Percentiles rank a stretch among this genome's conserved stretches.
Conservation (phyloP, 1,140 invertebrate species). For the Drosophila kohkoa region DNA sequence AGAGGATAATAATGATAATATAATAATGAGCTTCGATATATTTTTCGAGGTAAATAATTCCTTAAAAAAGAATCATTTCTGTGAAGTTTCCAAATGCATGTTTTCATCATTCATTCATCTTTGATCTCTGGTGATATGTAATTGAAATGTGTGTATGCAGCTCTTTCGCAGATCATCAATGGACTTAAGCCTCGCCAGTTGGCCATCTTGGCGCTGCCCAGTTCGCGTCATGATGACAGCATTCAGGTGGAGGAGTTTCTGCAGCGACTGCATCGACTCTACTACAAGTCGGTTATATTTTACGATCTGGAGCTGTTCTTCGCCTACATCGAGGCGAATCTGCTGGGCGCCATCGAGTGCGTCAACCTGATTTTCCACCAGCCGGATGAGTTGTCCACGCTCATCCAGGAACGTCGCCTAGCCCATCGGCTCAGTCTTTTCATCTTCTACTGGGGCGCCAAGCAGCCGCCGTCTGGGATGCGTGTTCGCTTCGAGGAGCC, state of each 20-base stretch:
- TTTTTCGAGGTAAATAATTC: no score
- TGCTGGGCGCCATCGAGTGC: conserved; percentile 74
- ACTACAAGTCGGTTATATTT: conserved; percentile 78
- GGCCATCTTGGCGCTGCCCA: conserved; percentile 57
- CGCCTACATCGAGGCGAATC: conserved; percentile 71
- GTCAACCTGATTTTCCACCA: conserved; percentile 75
- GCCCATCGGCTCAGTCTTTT: conserved; percentile 80
- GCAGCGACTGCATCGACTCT: conserved; percentile 59
- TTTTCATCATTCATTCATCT: no score
- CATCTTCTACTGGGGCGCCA: conserved; percentile 83
- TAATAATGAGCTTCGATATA: no score
- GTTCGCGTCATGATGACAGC: conserved; percentile 25
- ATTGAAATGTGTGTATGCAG: conserved; percentile 30
- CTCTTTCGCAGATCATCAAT: conserved; percentile 77
- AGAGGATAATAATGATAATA: no score
- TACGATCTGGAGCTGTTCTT: conserved; percentile 70
- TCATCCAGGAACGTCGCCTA: conserved; percentile 60
- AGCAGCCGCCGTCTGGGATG: conserved; percentile 45
- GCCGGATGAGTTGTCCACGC: conserved; percentile 58
- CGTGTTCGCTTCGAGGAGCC: conserved; percentile 67
- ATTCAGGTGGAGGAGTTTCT: conserved; percentile 72
- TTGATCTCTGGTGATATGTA: no score
- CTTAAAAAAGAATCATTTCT: no score
- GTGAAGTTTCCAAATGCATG: no score
- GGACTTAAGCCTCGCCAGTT: conserved; percentile 60